Evolutionary conservation across 1,140 invertebrate genomes (phyloP).

Genomic region (Helicorthomorpha holstii): DNA sequence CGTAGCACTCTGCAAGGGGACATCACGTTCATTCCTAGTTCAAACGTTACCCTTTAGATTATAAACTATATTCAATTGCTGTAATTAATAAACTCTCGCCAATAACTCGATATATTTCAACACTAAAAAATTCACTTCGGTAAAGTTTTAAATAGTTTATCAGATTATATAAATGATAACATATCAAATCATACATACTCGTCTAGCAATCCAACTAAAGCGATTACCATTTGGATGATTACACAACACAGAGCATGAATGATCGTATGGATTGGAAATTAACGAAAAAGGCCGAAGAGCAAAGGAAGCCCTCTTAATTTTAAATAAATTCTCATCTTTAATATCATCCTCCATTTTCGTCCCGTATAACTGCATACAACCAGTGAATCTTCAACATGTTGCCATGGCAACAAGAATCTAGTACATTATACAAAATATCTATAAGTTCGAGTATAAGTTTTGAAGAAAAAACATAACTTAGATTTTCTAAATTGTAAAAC

Average conservation of each 20-base stretch:
- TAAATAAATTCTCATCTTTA: too few species aligned
- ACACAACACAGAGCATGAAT: not conserved
- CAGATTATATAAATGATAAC: not conserved
- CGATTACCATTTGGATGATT: not conserved
- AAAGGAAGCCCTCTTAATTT: not conserved
- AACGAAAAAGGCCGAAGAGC: not conserved
- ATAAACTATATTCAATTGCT: not conserved
- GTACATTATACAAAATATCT: too few species aligned
- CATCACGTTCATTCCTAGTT: not conserved
- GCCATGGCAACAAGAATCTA: too few species aligned
- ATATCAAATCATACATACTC: not conserved
- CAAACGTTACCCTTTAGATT: not conserved
- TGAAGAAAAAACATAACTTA: too few species aligned
- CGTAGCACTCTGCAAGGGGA: not conserved
- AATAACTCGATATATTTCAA: not conserved
- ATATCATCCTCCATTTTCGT: too few species aligned
- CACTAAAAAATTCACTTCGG: not conserved
- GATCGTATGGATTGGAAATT: conserved; percentile 1
- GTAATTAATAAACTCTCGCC: not conserved
- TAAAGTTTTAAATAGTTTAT: not conserved
- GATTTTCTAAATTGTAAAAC: too few species aligned
- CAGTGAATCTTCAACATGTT: too few species aligned
- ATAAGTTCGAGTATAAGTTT: too few species aligned
- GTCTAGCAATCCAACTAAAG: not conserved
- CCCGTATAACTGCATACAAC: too few species aligned